These are phyloP conservation scores for Epinephelus coioides DNA, from an alignment of 2,797 vertebrate species.

Conservation along the genomic window DNA sequence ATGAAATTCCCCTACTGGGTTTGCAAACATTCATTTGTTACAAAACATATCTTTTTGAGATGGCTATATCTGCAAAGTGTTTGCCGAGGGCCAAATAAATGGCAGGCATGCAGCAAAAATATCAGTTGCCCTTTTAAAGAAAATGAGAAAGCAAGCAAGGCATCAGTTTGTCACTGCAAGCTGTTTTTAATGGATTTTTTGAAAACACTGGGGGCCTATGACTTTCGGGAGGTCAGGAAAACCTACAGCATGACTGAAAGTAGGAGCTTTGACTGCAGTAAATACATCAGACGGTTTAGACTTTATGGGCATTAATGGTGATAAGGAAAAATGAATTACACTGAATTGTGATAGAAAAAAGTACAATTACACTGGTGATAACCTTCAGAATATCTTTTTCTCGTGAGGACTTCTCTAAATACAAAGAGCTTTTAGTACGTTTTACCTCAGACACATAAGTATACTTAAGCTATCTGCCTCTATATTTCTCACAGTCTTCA, in stretches of 20 bases:
- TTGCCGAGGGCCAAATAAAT: conserved; percentile 62
- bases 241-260: conserved; percentile 38
- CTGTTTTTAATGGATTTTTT: conserved; percentile 72
- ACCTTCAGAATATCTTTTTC: conserved; percentile 29
- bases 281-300: conserved; percentile 43
- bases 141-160: conserved; percentile 68
- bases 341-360: conserved; percentile 13
- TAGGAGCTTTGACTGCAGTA: conserved; percentile 43
- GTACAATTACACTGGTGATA: conserved; percentile 18
- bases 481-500: not conserved
- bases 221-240: conserved; percentile 60
- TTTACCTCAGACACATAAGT: conserved; percentile 17
- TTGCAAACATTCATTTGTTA: conserved; percentile 52
- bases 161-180: conserved; percentile 71
- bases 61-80: conserved; percentile 55
- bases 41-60: conserved; percentile 37
- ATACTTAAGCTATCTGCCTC: not conserved
- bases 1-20: conserved; percentile 24
- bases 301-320: conserved; percentile 31
- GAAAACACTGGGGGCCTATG: conserved; percentile 56
- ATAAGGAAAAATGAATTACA: conserved; percentile 35
- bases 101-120: conserved; percentile 59
- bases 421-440: conserved; percentile 24
- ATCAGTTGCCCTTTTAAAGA: conserved; percentile 73
- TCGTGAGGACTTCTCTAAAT: not conserved